Conservation (phyloP, 2,888 invertebrate genomes). For the Folsomia manolachei region DNA sequence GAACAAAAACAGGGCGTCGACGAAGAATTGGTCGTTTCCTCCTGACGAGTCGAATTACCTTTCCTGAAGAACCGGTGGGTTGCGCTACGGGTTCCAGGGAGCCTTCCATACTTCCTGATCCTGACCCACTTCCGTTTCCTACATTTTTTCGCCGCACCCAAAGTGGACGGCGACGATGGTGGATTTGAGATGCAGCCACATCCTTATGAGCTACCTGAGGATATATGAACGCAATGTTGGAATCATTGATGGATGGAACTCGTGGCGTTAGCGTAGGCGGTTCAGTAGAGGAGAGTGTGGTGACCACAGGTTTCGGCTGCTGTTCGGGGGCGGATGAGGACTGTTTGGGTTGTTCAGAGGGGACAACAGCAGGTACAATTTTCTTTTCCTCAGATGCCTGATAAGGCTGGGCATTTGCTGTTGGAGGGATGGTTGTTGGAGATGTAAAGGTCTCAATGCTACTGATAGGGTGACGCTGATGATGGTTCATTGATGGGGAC, state of each 20-base stretch:
- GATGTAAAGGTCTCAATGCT: conserved; percentile 31
- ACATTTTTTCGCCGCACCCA: conserved; percentile 36
- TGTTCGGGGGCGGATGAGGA: background rate
- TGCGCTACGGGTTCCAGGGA: conserved; percentile 16
- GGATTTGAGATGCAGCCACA: conserved; percentile 20
- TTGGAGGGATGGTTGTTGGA: conserved; percentile 8
- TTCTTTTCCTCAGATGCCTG: too few relatives aligned
- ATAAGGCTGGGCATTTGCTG: conserved; percentile 22
- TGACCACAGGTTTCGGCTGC: background rate
- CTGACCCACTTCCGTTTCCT: conserved; percentile 6
- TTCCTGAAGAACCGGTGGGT: conserved; percentile 26
- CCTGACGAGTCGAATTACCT: conserved; percentile 44
- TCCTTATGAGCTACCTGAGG: conserved; percentile 23
- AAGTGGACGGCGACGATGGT: conserved; percentile 32
- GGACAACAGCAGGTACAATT: background rate
- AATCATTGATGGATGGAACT: background rate
- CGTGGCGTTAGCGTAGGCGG: background rate
- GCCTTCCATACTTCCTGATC: conserved; percentile 19
- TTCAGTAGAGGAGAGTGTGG: background rate
- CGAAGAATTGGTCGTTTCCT: conserved; percentile 31
- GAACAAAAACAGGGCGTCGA: conserved; percentile 31
- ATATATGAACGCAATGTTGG: conserved; percentile 28
- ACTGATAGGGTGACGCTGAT: conserved; percentile 31
- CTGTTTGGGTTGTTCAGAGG: background rate
- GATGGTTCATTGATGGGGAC: conserved; percentile 22